phyloP scores from a whole-genome alignment of 1,140 invertebrate genomes.

The Thaumetopoea pityocampa region DNA sequence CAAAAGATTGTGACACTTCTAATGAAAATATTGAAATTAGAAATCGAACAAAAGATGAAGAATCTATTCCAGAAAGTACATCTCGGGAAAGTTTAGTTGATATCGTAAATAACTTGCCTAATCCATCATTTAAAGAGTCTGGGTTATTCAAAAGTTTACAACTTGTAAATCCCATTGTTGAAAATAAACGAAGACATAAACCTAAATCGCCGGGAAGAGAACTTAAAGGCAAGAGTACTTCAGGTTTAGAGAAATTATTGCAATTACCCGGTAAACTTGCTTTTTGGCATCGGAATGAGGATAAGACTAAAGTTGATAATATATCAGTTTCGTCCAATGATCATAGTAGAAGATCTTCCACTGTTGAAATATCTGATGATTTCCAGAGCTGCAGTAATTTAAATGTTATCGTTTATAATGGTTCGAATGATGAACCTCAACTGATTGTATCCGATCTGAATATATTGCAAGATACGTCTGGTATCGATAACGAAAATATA shows the following conservation, averaged over 20 bases:
- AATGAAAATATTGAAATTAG: slow-evolving; percentile 7
- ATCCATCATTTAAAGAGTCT: slow-evolving; percentile 20
- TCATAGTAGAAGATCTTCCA: slow-evolving; percentile 44
- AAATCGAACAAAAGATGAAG: slow-evolving; percentile 1
- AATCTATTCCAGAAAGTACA: slow-evolving; percentile 4
- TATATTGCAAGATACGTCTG: slow-evolving; percentile 34
- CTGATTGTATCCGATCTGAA: slow-evolving; percentile 25
- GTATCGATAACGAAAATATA: slow-evolving; percentile 38
- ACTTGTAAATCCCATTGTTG: slow-evolving; percentile 30
- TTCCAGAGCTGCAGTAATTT: slow-evolving; percentile 43
- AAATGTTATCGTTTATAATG: slow-evolving; percentile 14
- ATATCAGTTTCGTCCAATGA: slow-evolving; percentile 35
- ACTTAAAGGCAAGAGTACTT: slow-evolving; percentile 34
- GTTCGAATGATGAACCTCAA: slow-evolving; percentile 13
- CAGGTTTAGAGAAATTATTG: slow-evolving; percentile 61
- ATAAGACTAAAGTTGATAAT: slow-evolving; percentile 44
- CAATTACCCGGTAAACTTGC: slow-evolving; percentile 68
- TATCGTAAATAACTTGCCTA: slow-evolving; percentile 23
- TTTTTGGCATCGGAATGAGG: slow-evolving; percentile 67
- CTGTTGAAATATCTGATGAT: slow-evolving; percentile 33
- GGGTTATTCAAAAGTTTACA: slow-evolving; percentile 18
- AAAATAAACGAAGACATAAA: slow-evolving; percentile 41
- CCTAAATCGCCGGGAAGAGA: slow-evolving; percentile 46
- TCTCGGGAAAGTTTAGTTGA: slow-evolving; percentile 31
- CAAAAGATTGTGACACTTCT: too few species aligned